A percentile compares a stretch with the other conserved stretches of the same genome.
These are phyloP conservation scores for Morpho achilles DNA, from an alignment of 2,888 invertebrate genomes.

Conservation along the genomic window DNA sequence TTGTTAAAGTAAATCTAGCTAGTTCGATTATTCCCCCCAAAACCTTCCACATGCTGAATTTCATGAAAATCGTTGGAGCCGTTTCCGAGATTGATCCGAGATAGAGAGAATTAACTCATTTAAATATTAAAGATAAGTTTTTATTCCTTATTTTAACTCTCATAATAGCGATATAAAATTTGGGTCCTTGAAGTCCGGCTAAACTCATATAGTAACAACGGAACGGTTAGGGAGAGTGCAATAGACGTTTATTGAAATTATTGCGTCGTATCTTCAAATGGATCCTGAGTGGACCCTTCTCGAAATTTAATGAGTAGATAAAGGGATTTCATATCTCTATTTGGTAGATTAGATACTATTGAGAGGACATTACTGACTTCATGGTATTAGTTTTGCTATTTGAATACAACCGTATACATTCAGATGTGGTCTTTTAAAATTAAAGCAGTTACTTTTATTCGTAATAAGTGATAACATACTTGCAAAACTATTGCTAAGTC, in stretches of 20 bases:
- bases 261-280: conserved; percentile 45
- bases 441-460: too few species aligned
- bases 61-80: too few species aligned
- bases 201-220: conserved; percentile 23
- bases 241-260: conserved; percentile 62
- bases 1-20: too few species aligned
- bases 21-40: too few species aligned
- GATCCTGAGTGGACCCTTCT: conserved; percentile 45
- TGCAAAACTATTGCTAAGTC: too few species aligned
- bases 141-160: too few species aligned
- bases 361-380: background rate
- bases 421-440: background rate
- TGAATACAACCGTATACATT: too few species aligned
- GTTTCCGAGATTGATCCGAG: too few species aligned
- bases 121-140: too few species aligned
- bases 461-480: too few species aligned
- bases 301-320: conserved; percentile 22
- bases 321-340: conserved; percentile 23
- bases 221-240: conserved; percentile 36
- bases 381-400: background rate
- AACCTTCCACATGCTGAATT: too few species aligned
- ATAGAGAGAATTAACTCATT: too few species aligned
- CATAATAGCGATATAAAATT: background rate
- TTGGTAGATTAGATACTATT: conserved; percentile 15
- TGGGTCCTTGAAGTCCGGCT: conserved; percentile 10